These are phyloP conservation scores for Reinhardtius hippoglossoides DNA, from an alignment of 2,113 vertebrate species.

Conservation along the genomic window DNA sequence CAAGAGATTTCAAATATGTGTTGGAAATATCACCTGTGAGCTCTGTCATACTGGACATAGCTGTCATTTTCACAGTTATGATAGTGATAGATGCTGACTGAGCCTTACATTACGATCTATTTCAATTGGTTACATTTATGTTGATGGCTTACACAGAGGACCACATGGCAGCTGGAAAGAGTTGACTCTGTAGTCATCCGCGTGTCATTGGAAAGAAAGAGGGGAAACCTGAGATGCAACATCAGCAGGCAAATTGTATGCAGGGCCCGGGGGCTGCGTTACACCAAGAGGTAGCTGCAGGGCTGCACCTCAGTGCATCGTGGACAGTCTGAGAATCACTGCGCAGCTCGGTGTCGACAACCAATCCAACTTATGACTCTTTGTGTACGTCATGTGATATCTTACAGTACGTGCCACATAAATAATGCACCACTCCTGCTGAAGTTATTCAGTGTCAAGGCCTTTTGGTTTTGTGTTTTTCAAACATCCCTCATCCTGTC, in stretches of 20 bases:
- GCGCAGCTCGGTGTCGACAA: slow-evolving; percentile 33
- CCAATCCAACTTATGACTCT: slow-evolving; percentile 51
- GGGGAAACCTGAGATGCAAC: slow-evolving; percentile 57
- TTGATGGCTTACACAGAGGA: slow-evolving; percentile 38
- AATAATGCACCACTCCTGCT: slow-evolving; percentile 64
- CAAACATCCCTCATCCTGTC: slow-evolving; percentile 23
- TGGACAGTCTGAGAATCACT: slow-evolving; percentile 36
- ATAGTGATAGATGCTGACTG: background rate
- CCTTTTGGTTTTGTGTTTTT: slow-evolving; percentile 4
- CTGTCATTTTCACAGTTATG: slow-evolving; percentile 4
- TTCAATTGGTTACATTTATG: slow-evolving; percentile 43
- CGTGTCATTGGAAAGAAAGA: slow-evolving; percentile 52
- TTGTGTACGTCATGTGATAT: slow-evolving; percentile 54
- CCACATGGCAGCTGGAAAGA: slow-evolving; percentile 40
- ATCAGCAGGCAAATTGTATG: slow-evolving; percentile 63
- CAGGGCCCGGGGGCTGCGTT: slow-evolving; percentile 37
- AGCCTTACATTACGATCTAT: slow-evolving; percentile 45
- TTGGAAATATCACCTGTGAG: background rate
- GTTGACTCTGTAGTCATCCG: slow-evolving; percentile 23
- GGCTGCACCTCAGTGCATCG: slow-evolving; percentile 43
- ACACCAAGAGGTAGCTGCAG: slow-evolving; percentile 51
- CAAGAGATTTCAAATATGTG: background rate
- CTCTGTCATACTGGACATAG: background rate
- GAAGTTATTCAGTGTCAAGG: slow-evolving; percentile 28
- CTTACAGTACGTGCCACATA: slow-evolving; percentile 44